Evolutionary conservation across 2,888 invertebrate species (phyloP).

Genomic region (Amblyjoppa proteus): DNA sequence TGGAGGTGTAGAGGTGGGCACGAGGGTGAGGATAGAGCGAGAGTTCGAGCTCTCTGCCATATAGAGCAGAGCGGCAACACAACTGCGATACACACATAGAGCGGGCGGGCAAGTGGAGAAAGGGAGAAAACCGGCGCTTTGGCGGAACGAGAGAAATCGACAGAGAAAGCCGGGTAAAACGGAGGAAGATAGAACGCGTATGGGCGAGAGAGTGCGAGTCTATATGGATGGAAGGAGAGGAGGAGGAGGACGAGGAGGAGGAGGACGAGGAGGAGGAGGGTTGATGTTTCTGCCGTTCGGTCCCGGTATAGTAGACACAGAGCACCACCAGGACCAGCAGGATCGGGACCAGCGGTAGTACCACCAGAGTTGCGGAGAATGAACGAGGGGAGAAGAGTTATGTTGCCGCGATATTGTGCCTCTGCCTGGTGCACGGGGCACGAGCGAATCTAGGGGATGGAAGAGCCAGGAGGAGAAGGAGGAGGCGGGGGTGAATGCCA

Average conservation of each 20-base stretch:
- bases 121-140: constrained; percentile 60
- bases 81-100: constrained; percentile 55
- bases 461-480: constrained; percentile 58
- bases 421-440: constrained; percentile 77
- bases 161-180: constrained; percentile 50
- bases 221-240: constrained; percentile 50
- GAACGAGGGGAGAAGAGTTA: constrained; percentile 85
- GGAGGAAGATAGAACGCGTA: constrained; percentile 45
- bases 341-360: constrained; percentile 49
- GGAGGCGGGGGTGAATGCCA: constrained; percentile 54
- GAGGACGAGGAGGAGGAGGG: constrained; percentile 76
- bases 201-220: constrained; percentile 11
- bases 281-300: constrained; percentile 83
- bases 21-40: constrained; percentile 64
- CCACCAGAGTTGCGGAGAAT: constrained; percentile 70
- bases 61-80: constrained; percentile 56
- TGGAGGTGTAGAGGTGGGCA: constrained; percentile 76
- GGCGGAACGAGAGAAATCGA: constrained; percentile 63
- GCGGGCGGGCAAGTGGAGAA: constrained; percentile 48
- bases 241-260: constrained; percentile 27
- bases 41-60: constrained; percentile 61
- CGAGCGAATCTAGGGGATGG: constrained; percentile 78
- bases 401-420: constrained; percentile 85
- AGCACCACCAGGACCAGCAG: constrained; percentile 58
- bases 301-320: constrained; percentile 52